Evolutionary conservation across 2,113 vertebrate genomes (phyloP), one percentile per base, ranked within the genome.

Genomic region (Otocyon megalotis): DNA sequence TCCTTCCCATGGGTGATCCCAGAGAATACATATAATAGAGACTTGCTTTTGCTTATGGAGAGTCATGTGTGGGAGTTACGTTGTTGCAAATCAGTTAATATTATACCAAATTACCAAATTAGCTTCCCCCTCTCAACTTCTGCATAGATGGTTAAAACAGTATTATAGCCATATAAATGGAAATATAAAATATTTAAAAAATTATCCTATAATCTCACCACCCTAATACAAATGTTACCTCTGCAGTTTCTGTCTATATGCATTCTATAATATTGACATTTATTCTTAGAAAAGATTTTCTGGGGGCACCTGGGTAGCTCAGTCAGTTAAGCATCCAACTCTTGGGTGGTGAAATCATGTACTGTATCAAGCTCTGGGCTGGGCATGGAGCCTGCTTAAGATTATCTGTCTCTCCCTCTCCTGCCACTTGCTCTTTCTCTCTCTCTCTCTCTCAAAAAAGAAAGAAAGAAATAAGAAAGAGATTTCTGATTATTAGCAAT

Each of bases 1-100:
- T 94, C 81, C 28, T 95, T 96, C 87, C 95, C 19, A 3, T 24
- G 48, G 77, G 76, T 72, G 65, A 96, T 92, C 43, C 87, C 92
- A 74, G 84, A 91, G 56, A 96, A 71, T 65, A 28, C 63, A 71
- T 24, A 76, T 67, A 97, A 85, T 35, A 67, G 26, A 81, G 72
- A 54, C 89, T 87, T 50, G 26, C 60, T 63, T 93, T 62, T 53
- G 60, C 37, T 65, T 72, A 50, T 9, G 3, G 35, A n/a, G 32
- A 92, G 19, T 56, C 24, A 56, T 12, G 15, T 65, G 54, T 90
- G 77, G 56, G 60, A 37, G n/a, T 76, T 72, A 35, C 22, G 1
- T 63, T 50, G 30, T 56, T 71, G 79, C 56, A 19, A 43, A 54
- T 88, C 69, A 43, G 22, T 56, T 60, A 74, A 28, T 32, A n/a